Base-by-base conservation (phyloP, 37 sponge, comb jelly and placozoan species). In the Spongilla lacustris region DNA sequence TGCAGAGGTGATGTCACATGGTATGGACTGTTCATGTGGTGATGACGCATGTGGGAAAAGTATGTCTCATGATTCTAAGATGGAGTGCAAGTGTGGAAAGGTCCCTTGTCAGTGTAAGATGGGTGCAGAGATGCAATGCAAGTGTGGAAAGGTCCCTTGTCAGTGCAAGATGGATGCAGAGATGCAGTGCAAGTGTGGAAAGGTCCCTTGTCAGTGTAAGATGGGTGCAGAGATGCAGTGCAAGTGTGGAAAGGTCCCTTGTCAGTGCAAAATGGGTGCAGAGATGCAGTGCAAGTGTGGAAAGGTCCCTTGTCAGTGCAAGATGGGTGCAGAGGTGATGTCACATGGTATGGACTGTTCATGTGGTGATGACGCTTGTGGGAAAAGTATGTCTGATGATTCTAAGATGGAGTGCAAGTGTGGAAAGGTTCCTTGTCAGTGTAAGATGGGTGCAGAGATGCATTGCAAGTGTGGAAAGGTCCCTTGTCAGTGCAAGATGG, bases 231-330 rank as follows among this genome's bases (percentile, higher is more conserved):
- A 58, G 58, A 17, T 17, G 21, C 58, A 58, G 1, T 58, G 58
- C 58, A 58, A 58, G 19, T 58, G 58, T 58, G 58, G 58, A 58
- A 58, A 58, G 19, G 58, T 58, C 58, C 58, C 58, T 58, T 58
- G 58, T 14, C 58, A 58, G 58, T 58, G 58, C 58, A 58, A 58
- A 17, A 58, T 58, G 58, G 58, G 11, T 58, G 58, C 19, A 1
- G 58, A 58, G 58, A 17, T 17, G 11, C 58, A 58, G 4, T 58
- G 58, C 58, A 58, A 58, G 58, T 58, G 58, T 58, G 58, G 58
- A 58, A 58, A 58, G 58, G 58, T 58, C 58, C 58, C 58, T 58
- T 58, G 58, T 58, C 58, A 58, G 58, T 58, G 58, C 58, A 58
- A 58, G 58, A 58, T 58, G 58, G 58, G 58, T 58, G 21, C 12